Conservation (phyloP, 1,140 invertebrate species). For the Caenorhabditis brenneri region DNA sequence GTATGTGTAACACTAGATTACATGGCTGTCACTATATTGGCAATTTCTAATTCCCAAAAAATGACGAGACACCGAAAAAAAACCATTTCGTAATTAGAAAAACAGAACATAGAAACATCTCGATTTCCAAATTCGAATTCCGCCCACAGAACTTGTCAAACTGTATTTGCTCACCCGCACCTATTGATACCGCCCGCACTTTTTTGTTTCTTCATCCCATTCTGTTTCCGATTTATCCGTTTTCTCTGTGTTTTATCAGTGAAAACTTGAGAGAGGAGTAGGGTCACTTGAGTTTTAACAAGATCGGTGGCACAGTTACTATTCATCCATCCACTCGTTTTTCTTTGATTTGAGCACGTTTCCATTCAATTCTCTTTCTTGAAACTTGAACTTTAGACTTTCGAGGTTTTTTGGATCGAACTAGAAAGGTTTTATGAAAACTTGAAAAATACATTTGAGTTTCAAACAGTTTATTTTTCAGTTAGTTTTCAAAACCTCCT, state of each 20-base stretch:
- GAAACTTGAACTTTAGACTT: not conserved
- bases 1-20: no score
- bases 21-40: no score
- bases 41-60: no score
- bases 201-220: not conserved
- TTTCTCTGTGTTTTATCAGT: slow-evolving; percentile 28
- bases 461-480: no score
- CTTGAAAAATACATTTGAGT: no score
- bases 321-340: not conserved
- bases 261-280: slow-evolving; percentile 10
- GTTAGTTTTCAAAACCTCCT: no score
- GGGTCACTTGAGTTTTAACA: slow-evolving; percentile 31
- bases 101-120: not conserved
- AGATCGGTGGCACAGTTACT: slow-evolving; percentile 13
- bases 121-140: not conserved
- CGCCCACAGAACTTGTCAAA: slow-evolving; percentile 33
- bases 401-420: not conserved
- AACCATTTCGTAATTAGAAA: not conserved
- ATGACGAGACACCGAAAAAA: no score
- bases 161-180: slow-evolving; percentile 21
- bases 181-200: slow-evolving; percentile 28
- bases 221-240: not conserved
- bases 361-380: not conserved
- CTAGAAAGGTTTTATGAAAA: no score
- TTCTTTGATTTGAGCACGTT: slow-evolving; percentile 7